Conservation (phyloP, 2,113 vertebrate species). For the Vulpes vulpes region DNA sequence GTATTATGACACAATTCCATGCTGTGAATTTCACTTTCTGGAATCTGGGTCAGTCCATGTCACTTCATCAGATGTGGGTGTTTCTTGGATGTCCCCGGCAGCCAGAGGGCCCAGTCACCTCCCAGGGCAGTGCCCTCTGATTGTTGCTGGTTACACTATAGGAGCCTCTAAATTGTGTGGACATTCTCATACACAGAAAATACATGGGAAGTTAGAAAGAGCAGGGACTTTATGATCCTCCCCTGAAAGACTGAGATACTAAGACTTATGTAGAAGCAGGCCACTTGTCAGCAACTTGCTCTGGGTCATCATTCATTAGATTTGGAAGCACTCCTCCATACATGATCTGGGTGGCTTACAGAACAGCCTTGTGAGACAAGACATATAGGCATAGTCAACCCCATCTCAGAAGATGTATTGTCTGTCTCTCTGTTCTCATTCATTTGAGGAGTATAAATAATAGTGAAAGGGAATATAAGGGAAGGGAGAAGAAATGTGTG, state of each 20-base stretch:
- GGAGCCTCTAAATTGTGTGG: not conserved
- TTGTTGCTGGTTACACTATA: not conserved
- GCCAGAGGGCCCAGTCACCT: too few species aligned
- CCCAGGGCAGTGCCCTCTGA: not conserved
- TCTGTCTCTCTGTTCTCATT: too few species aligned
- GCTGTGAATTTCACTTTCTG: not conserved
- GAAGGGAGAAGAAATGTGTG: too few species aligned
- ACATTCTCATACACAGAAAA: not conserved
- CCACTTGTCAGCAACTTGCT: not conserved
- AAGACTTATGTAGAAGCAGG: not conserved
- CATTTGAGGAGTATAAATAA: too few species aligned
- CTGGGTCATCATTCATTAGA: not conserved
- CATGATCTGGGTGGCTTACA: not conserved
- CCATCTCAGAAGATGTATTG: not conserved
- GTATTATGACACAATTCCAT: not conserved
- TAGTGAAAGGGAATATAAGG: too few species aligned
- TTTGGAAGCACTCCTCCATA: too few species aligned
- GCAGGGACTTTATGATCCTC: too few species aligned
- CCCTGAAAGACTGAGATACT: not conserved
- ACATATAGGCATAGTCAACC: accelerated
- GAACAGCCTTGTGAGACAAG: not conserved
- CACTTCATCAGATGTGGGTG: too few species aligned
- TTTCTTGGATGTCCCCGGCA: not conserved
- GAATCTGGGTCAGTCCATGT: not conserved
- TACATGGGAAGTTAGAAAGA: too few species aligned